phyloP scores from a whole-genome alignment of 2,888 invertebrate genomes.

The Cenopis cana region DNA sequence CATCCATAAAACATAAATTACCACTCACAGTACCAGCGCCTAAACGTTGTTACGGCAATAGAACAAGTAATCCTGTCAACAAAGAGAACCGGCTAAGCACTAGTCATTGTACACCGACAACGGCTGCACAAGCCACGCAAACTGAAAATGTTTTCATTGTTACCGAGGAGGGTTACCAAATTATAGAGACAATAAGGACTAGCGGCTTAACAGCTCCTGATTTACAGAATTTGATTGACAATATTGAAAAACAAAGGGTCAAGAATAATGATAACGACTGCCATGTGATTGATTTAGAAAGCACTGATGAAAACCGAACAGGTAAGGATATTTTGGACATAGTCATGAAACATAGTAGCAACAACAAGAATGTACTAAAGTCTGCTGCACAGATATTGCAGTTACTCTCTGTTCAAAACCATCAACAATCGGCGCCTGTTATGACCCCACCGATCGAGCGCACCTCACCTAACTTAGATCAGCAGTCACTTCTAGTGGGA shows the following conservation, averaged over 20 bases:
- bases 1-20: conserved; percentile 12
- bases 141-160: conserved; percentile 14
- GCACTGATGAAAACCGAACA: not conserved
- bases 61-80: not conserved
- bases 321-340: not conserved
- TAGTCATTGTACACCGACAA: not conserved
- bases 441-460: not conserved
- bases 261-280: not conserved
- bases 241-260: not conserved
- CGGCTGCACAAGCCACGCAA: not conserved
- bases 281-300: conserved; percentile 5
- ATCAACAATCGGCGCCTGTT: not conserved
- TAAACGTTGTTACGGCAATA: not conserved
- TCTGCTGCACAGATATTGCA: not conserved
- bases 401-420: not conserved
- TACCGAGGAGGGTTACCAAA: conserved; percentile 1
- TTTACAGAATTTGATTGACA: conserved; percentile 4
- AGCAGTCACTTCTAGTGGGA: not conserved
- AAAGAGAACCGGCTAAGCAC: not conserved
- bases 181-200: conserved; percentile 5
- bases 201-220: not conserved
- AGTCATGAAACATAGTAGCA: not conserved
- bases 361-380: conserved; percentile 2
- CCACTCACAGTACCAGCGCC: not conserved
- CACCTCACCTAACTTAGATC: not conserved